Evolutionary conservation across 2,888 invertebrate species (phyloP).

Genomic region (Trachelus troglodyta): DNA sequence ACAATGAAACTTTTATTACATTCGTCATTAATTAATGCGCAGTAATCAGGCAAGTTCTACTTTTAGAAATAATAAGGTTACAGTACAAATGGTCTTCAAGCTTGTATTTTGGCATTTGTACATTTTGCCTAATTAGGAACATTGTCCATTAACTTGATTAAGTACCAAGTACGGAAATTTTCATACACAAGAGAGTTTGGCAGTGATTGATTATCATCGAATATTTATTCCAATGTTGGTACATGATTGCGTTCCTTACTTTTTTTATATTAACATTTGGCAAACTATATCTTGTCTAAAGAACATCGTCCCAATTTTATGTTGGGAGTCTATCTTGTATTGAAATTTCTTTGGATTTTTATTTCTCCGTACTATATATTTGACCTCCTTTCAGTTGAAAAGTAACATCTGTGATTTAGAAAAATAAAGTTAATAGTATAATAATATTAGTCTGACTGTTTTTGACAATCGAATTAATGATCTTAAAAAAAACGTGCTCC

Average conservation of each 20-base stretch:
- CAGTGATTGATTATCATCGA: not conserved
- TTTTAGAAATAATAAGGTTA: not conserved
- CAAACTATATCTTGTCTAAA: not conserved
- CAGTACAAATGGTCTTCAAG: not conserved
- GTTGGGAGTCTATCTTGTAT: not conserved
- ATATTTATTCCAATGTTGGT: not conserved
- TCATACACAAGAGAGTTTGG: not conserved
- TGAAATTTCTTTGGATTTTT: constrained; percentile 23
- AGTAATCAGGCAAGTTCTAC: not conserved
- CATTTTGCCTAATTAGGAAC: not conserved
- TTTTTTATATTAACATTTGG: not conserved
- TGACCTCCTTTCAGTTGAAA: not conserved
- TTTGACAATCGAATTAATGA: not conserved
- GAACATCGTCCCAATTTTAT: not conserved
- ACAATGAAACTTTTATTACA: not conserved
- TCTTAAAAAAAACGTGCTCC: not conserved
- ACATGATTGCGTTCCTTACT: not conserved
- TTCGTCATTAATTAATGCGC: not conserved
- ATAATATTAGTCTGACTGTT: not conserved
- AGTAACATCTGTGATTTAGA: not conserved
- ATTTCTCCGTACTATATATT: not conserved
- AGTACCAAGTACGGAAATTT: not conserved
- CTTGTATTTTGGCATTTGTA: not conserved
- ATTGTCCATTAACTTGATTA: not conserved
- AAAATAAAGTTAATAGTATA: not conserved